Conservation (phyloP, 2,113 vertebrate species). For the Eubucco bourcierii region DNA sequence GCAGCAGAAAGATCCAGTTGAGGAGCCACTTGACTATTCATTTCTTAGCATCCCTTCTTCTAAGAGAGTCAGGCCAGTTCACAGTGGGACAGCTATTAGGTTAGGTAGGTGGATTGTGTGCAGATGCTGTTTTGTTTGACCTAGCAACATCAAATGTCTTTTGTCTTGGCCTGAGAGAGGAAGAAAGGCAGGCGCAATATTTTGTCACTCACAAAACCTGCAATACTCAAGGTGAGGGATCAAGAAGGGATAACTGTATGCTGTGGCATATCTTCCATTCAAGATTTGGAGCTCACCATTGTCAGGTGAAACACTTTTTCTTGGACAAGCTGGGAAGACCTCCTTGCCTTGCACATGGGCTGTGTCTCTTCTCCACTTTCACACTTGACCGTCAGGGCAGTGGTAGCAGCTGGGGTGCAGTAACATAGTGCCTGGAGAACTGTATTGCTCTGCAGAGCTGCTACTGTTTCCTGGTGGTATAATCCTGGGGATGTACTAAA, state of each 20-base stretch:
- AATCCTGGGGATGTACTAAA: neutral
- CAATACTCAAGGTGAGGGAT: neutral
- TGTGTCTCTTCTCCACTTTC: neutral
- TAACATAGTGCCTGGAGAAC: neutral
- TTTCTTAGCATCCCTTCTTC: neutral
- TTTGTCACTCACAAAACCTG: neutral
- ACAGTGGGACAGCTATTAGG: neutral
- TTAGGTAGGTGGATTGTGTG: neutral
- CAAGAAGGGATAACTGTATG: neutral
- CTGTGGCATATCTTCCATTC: neutral
- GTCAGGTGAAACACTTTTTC: neutral
- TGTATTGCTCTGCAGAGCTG: neutral
- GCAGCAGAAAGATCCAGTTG: neutral
- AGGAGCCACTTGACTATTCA: neutral
- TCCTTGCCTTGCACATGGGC: neutral
- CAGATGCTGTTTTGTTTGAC: neutral
- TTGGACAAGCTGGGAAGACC: neutral
- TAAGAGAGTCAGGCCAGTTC: neutral
- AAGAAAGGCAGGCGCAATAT: neutral
- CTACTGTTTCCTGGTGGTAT: neutral
- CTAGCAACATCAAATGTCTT: neutral
- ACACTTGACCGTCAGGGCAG: neutral
- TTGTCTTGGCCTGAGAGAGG: neutral
- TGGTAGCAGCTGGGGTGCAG: neutral
- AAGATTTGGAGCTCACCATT: neutral